Percentiles rank a stretch among this genome's conserved stretches.
These are phyloP conservation scores for Acanthornis magna DNA, from an alignment of 2,797 vertebrate genomes.

Conservation along the genomic window DNA sequence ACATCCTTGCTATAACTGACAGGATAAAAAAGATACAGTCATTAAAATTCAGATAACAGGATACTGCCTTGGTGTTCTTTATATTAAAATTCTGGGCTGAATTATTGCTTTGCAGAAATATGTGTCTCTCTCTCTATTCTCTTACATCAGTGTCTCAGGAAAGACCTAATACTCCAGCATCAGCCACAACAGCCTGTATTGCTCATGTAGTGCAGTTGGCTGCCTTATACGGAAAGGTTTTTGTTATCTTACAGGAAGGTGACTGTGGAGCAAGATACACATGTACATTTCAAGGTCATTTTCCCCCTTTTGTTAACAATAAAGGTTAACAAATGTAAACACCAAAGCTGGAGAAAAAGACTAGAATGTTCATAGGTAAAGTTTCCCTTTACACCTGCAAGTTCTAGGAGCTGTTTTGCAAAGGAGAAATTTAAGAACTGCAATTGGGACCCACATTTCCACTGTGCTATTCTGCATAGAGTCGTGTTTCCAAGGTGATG, in stretches of 20 bases:
- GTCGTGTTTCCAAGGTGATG: not conserved
- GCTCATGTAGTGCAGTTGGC: not conserved
- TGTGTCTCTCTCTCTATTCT: not conserved
- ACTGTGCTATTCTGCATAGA: not conserved
- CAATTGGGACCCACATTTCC: not conserved
- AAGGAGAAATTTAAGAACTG: not conserved
- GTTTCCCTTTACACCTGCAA: not conserved
- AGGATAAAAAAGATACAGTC: constrained; percentile 30
- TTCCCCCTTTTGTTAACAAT: not conserved
- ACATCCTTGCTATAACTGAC: constrained; percentile 25
- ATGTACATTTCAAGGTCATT: not conserved
- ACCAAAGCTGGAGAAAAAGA: not conserved
- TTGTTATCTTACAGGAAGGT: not conserved
- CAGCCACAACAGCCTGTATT: not conserved
- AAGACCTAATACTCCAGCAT: not conserved
- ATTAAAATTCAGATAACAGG: constrained; percentile 60
- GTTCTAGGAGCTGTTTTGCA: not conserved
- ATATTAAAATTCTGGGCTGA: constrained; percentile 35
- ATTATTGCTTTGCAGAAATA: constrained; percentile 23
- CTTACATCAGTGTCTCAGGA: not conserved
- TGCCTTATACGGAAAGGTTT: not conserved
- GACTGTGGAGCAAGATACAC: not conserved
- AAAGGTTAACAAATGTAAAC: not conserved
- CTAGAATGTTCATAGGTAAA: not conserved
- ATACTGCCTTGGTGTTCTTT: not conserved